Evolutionary conservation across 2,797 vertebrate species (phyloP).

Genomic region (Sebastiscus albofasciatus): DNA sequence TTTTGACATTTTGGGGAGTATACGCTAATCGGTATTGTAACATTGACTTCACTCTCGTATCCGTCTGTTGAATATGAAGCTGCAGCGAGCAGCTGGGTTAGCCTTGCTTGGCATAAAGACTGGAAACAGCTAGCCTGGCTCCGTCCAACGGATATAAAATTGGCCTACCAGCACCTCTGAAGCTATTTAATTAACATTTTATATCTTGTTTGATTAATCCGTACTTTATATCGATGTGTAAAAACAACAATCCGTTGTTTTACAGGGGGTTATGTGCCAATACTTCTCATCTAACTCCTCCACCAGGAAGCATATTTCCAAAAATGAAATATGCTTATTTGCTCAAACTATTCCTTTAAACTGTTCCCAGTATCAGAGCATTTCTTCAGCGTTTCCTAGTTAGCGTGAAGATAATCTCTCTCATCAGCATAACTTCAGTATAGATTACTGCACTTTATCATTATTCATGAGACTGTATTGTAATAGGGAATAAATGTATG

Average conservation of each 20-base stretch:
- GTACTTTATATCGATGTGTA: background rate
- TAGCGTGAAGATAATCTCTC: conserved; percentile 16
- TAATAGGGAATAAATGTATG: conserved; percentile 47
- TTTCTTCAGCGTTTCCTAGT: conserved; percentile 2
- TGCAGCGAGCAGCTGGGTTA: background rate
- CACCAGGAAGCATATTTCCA: background rate
- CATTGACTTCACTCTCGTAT: background rate
- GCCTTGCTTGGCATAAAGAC: too few species aligned
- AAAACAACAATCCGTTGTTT: background rate
- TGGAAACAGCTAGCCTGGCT: too few species aligned
- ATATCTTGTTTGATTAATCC: background rate
- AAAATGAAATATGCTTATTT: background rate
- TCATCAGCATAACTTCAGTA: conserved; percentile 27
- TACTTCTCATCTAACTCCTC: background rate
- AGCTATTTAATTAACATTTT: too few species aligned
- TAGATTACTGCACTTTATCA: conserved; percentile 9
- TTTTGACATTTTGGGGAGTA: background rate
- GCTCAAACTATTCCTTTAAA: background rate
- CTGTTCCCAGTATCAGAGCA: background rate
- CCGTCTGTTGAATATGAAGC: background rate
- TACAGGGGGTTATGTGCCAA: background rate
- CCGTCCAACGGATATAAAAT: background rate
- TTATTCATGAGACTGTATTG: conserved; percentile 43
- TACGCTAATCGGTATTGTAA: background rate
- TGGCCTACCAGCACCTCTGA: too few species aligned